These are phyloP conservation scores for Botia almorhae DNA, from an alignment of 2,797 vertebrate species.

Conservation along the genomic window DNA sequence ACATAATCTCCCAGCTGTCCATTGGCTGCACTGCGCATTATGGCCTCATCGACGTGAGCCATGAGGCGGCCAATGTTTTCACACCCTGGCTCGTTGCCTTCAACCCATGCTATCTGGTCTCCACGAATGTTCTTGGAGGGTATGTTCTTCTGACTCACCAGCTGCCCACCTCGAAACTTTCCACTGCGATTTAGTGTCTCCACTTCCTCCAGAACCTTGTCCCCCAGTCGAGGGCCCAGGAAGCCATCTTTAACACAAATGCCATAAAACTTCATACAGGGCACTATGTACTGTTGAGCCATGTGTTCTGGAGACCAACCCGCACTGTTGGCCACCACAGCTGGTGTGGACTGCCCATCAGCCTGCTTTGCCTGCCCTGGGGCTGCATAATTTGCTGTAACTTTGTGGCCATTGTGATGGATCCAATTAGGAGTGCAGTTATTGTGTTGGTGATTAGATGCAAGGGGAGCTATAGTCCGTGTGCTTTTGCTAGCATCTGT, in stretches of 20 bases:
- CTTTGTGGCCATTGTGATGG: constrained; percentile 64
- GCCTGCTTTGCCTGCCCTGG: constrained; percentile 45
- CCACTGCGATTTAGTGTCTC: constrained; percentile 80
- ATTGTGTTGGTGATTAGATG: constrained; percentile 56
- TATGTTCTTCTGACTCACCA: constrained; percentile 86
- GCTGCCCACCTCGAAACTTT: constrained; percentile 84
- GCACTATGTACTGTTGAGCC: constrained; percentile 84
- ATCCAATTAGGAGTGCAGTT: constrained; percentile 44
- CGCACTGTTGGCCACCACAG: constrained; percentile 30
- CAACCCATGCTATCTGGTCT: constrained; percentile 91
- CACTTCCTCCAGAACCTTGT: constrained; percentile 82
- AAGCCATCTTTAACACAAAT: constrained; percentile 90
- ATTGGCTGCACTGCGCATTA: constrained; percentile 83
- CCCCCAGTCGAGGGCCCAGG: constrained; percentile 78
- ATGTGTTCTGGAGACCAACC: constrained; percentile 77
- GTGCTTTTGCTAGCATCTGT: constrained; percentile 61
- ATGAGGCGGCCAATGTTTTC: constrained; percentile 82
- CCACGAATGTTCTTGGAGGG: constrained; percentile 86
- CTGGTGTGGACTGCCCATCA: constrained; percentile 49
- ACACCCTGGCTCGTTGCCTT: constrained; percentile 83
- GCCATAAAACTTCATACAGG: constrained; percentile 87
- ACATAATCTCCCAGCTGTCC: constrained; percentile 84
- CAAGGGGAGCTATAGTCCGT: constrained; percentile 47
- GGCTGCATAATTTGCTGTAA: constrained; percentile 19
- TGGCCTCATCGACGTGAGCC: constrained; percentile 83